A percentile compares a stretch with the other conserved stretches of the same genome.
These are phyloP conservation scores for Apamea epomidion DNA, from an alignment of 2,888 invertebrate species.

Conservation along the genomic window DNA sequence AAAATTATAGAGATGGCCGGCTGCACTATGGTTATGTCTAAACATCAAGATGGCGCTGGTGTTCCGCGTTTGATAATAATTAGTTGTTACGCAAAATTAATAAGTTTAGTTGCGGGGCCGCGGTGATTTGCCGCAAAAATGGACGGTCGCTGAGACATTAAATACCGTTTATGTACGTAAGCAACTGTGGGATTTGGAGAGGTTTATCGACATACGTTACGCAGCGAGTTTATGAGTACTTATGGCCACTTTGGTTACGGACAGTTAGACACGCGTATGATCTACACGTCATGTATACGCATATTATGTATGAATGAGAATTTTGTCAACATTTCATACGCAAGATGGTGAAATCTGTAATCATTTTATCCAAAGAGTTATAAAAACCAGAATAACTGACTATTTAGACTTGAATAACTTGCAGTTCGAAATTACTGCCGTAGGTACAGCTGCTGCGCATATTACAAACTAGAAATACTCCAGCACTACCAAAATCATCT, in stretches of 20 bases:
- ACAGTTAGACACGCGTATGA: slow-evolving; percentile 26
- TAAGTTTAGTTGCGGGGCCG: slow-evolving; percentile 60
- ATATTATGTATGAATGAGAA: slow-evolving; percentile 11
- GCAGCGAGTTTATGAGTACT: slow-evolving; percentile 10
- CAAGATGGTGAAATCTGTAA: background rate
- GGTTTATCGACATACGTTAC: slow-evolving; percentile 37
- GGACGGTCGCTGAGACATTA: slow-evolving; percentile 52
- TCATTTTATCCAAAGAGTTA: slow-evolving; percentile 8
- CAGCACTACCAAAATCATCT: background rate
- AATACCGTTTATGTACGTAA: slow-evolving; percentile 52
- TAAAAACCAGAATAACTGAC: background rate
- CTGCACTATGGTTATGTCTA: slow-evolving; percentile 63
- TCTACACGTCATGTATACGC: background rate
- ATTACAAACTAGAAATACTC: background rate
- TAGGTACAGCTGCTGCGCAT: background rate
- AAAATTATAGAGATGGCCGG: slow-evolving; percentile 58
- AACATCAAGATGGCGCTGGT: slow-evolving; percentile 55
- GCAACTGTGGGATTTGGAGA: slow-evolving; percentile 37
- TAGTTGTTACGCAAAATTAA: slow-evolving; percentile 65
- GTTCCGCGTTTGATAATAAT: slow-evolving; percentile 65
- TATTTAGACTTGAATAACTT: background rate
- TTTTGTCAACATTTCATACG: slow-evolving; percentile 21
- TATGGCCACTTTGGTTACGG: slow-evolving; percentile 21
- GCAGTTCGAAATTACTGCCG: background rate
- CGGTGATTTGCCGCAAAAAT: slow-evolving; percentile 55